Conservation (phyloP, 2,888 invertebrate species). For the Cordilura impudica region DNA sequence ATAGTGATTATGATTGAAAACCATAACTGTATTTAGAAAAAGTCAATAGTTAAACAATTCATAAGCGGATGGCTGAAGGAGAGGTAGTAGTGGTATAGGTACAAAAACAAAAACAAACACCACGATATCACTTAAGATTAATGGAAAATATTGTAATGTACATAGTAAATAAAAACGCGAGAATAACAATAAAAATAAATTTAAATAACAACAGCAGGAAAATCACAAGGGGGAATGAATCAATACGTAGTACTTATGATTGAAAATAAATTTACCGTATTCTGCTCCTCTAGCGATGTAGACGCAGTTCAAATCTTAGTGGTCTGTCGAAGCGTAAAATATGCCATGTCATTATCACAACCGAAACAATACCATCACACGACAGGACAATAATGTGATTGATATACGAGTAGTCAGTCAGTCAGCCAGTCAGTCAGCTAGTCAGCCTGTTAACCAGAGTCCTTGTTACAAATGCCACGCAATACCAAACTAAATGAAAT, state of each 20-base stretch:
- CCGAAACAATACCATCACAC: conserved; percentile 24
- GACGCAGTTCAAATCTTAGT: conserved; percentile 28
- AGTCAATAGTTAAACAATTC: conserved; percentile 50
- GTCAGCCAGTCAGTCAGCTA: too few relatives aligned
- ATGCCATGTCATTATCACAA: conserved; percentile 60
- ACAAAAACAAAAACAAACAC: conserved; percentile 48
- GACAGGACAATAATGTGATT: conserved; percentile 47
- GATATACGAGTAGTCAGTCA: conserved; percentile 44
- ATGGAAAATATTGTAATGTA: conserved; percentile 51
- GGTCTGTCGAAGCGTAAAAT: conserved; percentile 60
- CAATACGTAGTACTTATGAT: conserved; percentile 39
- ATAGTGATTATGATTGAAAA: conserved; percentile 52
- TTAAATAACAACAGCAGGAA: conserved; percentile 53
- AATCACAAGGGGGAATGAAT: conserved; percentile 13
- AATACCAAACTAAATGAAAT: conserved; percentile 4
- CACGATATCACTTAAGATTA: conserved; percentile 61
- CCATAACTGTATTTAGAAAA: conserved; percentile 46
- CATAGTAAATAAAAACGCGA: not conserved
- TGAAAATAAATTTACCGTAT: conserved; percentile 25
- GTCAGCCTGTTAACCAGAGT: too few relatives aligned
- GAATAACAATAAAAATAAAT: conserved; percentile 47
- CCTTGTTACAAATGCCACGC: conserved; percentile 49
- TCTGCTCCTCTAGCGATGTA: not conserved
- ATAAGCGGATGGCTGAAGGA: conserved; percentile 7
- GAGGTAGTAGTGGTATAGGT: not conserved